Evolutionary conservation across 2,113 vertebrate species (phyloP), one percentile per base, ranked within the genome.

Genomic region (Prunella himalayana): DNA sequence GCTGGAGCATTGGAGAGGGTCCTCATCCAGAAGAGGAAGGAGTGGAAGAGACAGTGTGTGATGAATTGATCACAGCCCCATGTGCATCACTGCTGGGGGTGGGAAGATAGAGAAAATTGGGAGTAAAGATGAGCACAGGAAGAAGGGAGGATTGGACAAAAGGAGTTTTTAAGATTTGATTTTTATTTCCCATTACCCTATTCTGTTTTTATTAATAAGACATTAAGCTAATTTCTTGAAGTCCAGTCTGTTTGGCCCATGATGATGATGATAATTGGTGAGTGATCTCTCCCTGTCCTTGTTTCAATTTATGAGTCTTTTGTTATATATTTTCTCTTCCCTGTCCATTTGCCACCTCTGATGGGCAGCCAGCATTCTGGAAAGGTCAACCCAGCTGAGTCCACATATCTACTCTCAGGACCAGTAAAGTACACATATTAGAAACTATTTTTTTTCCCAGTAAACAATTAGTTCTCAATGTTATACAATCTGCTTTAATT

Each of bases 161-260:
- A 71, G 4, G 6, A 15, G 11, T 3, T 57, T 56, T 39, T n/a
- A 57, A 30, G 11, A 24, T 57, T 64, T 64, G 2, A 3, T 23
- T 70, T 63, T 70, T 11, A 25, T 18, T 44, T 71, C 16, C 10
- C 20, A 51, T 57, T 64, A 57, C 4, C 2, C 13, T 78, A 10
- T 5, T 25, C 19, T 30, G 9, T 39, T 78, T 44, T 51, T 9
- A 51, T 39, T 51, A 20, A 23, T 30, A 30, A 51, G 22, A 15
- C 18, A 64, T 45, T 8, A 19, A 51, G 11, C 4, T 77, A 21
- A 50, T n/a, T 71, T 49, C 30, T 68, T 30, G 7, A 16, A 37
- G 23, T 18, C 0, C 0, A 61, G 9, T n/a, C 37, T 39, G 4
- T 63, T 70, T 44, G 31, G 13, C 6, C 19, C 8, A 10, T n/a